Evolutionary conservation across 2,888 invertebrate genomes (phyloP).

Genomic region (Graphium colonna): DNA sequence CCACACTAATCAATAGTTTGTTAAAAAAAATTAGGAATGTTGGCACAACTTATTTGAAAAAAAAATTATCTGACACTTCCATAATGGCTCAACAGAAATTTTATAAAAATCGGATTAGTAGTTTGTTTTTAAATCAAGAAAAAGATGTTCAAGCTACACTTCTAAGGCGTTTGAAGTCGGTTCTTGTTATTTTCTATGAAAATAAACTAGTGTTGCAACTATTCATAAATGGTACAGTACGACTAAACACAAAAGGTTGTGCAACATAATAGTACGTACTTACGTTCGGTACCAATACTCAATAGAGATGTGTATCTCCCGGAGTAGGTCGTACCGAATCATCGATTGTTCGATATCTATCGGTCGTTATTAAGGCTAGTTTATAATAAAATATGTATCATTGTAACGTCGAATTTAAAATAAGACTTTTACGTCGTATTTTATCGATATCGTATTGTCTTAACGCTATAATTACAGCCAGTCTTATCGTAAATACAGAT

Average conservation of each 20-base stretch:
- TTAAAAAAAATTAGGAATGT: too few relatives aligned
- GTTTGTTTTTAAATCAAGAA: too few relatives aligned
- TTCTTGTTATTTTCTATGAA: too few relatives aligned
- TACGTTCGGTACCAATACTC: background rate
- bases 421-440: slow-evolving; percentile 13
- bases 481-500: slow-evolving; percentile 14
- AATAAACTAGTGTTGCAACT: slow-evolving; percentile 1
- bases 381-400: slow-evolving; percentile 18
- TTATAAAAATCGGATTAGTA: too few relatives aligned
- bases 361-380: slow-evolving; percentile 21
- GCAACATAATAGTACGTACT: slow-evolving; percentile 10
- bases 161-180: too few relatives aligned
- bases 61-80: too few relatives aligned
- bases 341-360: slow-evolving; percentile 25
- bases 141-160: too few relatives aligned
- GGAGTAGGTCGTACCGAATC: slow-evolving; percentile 26
- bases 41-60: too few relatives aligned
- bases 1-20: too few relatives aligned
- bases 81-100: too few relatives aligned
- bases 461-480: slow-evolving; percentile 15
- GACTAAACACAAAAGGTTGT: slow-evolving; percentile 11
- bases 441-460: slow-evolving; percentile 10
- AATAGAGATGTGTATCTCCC: slow-evolving; percentile 26
- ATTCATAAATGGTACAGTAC: slow-evolving; percentile 5
- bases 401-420: slow-evolving; percentile 11